Evolutionary conservation across 2,113 vertebrate genomes (phyloP).

Genomic region (Nicator chloris): DNA sequence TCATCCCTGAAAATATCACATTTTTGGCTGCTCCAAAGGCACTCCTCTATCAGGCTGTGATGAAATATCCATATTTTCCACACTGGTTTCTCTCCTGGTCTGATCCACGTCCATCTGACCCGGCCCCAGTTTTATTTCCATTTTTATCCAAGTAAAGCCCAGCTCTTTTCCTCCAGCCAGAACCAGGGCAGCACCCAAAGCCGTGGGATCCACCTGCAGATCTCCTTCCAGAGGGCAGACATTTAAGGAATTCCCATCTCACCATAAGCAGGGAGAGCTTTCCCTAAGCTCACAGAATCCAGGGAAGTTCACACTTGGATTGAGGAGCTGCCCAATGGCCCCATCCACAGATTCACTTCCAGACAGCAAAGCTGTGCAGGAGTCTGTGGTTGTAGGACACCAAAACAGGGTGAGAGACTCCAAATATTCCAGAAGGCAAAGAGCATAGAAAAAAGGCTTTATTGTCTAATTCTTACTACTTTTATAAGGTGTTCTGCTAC

Average conservation of each 20-base stretch:
- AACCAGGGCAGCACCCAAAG: neutral
- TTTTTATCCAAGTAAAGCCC: neutral
- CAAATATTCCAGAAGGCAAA: too few relatives aligned
- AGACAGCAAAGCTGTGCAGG: neutral
- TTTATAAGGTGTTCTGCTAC: too few relatives aligned
- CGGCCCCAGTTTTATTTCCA: rapidly evolving
- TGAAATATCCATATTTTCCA: neutral
- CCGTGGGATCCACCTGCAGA: neutral
- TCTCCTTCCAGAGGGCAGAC: neutral
- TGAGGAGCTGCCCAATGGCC: neutral
- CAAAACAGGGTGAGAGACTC: too few relatives aligned
- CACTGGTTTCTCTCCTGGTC: neutral
- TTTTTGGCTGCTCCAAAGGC: neutral
- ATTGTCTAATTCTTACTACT: too few relatives aligned
- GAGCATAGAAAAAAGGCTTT: too few relatives aligned
- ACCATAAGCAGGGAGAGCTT: neutral
- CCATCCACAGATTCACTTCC: neutral
- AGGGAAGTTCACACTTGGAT: neutral
- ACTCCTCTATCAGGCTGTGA: neutral
- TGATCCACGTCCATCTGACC: rapidly evolving
- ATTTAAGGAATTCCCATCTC: neutral
- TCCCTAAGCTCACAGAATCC: neutral
- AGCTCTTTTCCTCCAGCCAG: neutral
- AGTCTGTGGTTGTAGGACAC: too few relatives aligned
- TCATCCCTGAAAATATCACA: rapidly evolving